Evolutionary conservation across 2,797 vertebrate species (phyloP).

Genomic region (Anguilla anguilla): DNA sequence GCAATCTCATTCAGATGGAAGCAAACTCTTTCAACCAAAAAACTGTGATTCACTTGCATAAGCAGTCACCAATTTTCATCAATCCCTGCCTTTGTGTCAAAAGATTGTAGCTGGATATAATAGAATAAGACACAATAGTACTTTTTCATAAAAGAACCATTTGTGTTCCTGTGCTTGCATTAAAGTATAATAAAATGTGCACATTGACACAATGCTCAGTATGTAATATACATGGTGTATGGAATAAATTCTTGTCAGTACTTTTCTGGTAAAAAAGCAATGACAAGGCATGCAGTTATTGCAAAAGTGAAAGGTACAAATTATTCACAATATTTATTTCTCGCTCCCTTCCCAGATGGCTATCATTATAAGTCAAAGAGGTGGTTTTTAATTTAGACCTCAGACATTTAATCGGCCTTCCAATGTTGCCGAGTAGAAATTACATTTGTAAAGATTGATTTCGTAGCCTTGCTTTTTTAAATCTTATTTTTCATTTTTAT

Average conservation of each 20-base stretch:
- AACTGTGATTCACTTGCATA: background rate
- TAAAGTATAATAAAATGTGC: background rate
- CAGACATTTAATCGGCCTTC: background rate
- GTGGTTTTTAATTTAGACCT: background rate
- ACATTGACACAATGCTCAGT: background rate
- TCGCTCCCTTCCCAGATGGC: background rate
- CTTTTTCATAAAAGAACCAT: background rate
- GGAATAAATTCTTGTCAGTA: background rate
- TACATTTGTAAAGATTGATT: slow-evolving; percentile 11
- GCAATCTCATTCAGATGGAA: slow-evolving; percentile 6
- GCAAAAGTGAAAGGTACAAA: slow-evolving; percentile 7
- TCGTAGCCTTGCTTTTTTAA: background rate
- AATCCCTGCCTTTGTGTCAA: background rate
- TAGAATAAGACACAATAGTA: background rate
- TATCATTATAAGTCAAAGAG: background rate
- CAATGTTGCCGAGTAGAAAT: background rate
- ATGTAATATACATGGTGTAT: background rate
- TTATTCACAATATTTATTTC: background rate
- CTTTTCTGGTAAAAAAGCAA: background rate
- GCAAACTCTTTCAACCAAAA: background rate
- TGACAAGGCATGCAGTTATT: background rate
- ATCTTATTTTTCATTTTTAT: slow-evolving; percentile 4
- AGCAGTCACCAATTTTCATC: background rate
- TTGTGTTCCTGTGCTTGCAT: background rate
- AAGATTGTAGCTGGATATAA: background rate